A percentile compares a stretch with the other conserved stretches of the same genome.
Evolutionary conservation across 2,888 invertebrate species (phyloP).

Genomic region (Plebejus melissa): DNA sequence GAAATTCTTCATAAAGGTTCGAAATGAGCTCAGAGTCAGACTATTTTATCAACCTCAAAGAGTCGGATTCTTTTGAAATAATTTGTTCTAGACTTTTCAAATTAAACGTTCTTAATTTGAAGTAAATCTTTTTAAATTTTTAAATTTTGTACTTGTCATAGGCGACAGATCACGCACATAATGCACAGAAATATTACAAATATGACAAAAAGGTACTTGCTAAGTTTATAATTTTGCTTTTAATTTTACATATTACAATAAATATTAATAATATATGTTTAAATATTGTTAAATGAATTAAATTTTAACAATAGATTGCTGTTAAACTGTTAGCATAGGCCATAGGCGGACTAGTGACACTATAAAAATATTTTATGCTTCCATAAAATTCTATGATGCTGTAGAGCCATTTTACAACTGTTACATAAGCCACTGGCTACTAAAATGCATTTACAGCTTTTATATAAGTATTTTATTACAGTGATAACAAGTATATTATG

Average conservation of each 20-base stretch:
- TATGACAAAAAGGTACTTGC: no score
- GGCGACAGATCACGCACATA: no score
- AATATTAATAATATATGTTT: no score
- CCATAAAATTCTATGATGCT: background rate
- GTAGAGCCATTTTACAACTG: background rate
- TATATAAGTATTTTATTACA: background rate
- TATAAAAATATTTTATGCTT: background rate
- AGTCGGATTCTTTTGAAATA: slow-evolving; percentile 6
- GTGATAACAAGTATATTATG: no score
- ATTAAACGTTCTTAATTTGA: slow-evolving; percentile 2
- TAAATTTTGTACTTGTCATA: background rate
- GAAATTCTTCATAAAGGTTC: slow-evolving; percentile 5
- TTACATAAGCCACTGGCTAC: background rate
- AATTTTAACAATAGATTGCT: no score
- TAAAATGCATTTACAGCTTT: background rate
- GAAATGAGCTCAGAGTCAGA: background rate
- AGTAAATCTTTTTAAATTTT: background rate
- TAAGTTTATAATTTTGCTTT: no score
- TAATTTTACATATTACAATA: no score
- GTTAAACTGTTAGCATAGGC: no score
- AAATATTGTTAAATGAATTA: no score
- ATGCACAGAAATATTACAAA: no score
- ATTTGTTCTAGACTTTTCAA: slow-evolving; percentile 3
- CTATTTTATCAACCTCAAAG: background rate
- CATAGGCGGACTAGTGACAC: background rate